Evolutionary conservation across 2,797 vertebrate species (phyloP).

Genomic region (Limosa lapponica): DNA sequence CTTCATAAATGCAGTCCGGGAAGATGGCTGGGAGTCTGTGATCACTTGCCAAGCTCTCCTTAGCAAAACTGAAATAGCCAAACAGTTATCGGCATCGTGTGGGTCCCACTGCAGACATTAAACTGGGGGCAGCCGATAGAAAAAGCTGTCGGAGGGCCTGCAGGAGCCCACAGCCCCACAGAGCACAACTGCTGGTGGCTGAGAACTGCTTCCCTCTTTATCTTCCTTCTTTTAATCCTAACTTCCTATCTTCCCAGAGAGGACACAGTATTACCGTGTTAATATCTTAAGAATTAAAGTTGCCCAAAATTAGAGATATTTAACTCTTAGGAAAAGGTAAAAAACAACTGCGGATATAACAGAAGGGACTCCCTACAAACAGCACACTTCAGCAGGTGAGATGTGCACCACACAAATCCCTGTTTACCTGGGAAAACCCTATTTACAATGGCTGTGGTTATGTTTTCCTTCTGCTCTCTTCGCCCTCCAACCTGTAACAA

Average conservation of each 20-base stretch:
- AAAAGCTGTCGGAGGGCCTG: background rate
- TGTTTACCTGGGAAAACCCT: background rate
- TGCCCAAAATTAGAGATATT: background rate
- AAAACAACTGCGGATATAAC: background rate
- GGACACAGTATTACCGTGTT: background rate
- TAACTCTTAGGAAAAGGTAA: background rate
- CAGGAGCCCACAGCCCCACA: background rate
- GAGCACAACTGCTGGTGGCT: rapidly evolving
- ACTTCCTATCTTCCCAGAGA: background rate
- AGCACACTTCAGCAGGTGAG: background rate
- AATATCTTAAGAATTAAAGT: background rate
- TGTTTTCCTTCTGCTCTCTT: background rate
- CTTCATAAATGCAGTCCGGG: background rate
- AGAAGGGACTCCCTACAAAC: background rate
- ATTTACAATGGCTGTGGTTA: background rate
- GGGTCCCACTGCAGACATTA: background rate
- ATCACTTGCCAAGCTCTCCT: constrained; percentile 20
- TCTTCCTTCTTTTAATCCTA: background rate
- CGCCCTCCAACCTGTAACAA: background rate
- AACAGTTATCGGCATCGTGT: background rate
- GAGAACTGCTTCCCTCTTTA: background rate
- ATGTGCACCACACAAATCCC: background rate
- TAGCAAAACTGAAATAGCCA: background rate
- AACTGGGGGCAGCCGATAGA: rapidly evolving
- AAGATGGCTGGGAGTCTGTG: background rate